These are phyloP conservation scores for Caradrina kadenii DNA, from an alignment of 2,888 invertebrate species.

Conservation along the genomic window DNA sequence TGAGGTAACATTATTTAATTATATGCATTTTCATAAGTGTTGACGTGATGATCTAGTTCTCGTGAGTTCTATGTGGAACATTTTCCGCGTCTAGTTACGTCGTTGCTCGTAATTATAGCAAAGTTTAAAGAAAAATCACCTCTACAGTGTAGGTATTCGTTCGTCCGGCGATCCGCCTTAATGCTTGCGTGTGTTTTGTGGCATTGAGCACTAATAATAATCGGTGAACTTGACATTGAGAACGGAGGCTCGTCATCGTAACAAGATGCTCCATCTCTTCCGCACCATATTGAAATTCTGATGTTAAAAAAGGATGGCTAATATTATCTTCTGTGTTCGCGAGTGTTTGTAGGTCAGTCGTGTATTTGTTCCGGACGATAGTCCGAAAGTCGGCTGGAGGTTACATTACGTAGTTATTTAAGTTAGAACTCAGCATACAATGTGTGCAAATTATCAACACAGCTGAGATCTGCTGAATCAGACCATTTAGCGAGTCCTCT, in stretches of 20 bases:
- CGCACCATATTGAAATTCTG: slow-evolving; percentile 69
- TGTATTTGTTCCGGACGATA: slow-evolving; percentile 89
- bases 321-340: slow-evolving; percentile 83
- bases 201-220: slow-evolving; percentile 90
- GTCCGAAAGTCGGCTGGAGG: slow-evolving; percentile 90
- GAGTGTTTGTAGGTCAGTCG: slow-evolving; percentile 90
- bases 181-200: slow-evolving; percentile 87
- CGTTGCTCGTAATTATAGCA: slow-evolving; percentile 57
- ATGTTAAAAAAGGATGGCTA: slow-evolving; percentile 81
- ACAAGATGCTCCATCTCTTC: slow-evolving; percentile 83
- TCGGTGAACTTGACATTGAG: slow-evolving; percentile 91
- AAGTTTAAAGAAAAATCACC: slow-evolving; percentile 61
- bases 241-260: slow-evolving; percentile 89
- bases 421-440: slow-evolving; percentile 75
- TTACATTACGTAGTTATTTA: slow-evolving; percentile 85
- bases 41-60: slow-evolving; percentile 28
- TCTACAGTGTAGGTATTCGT: slow-evolving; percentile 68
- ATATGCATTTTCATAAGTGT: slow-evolving; percentile 19
- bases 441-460: slow-evolving; percentile 69
- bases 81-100: slow-evolving; percentile 50
- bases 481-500: slow-evolving; percentile 63
- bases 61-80: slow-evolving; percentile 25
- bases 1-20: slow-evolving; percentile 4
- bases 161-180: slow-evolving; percentile 77
- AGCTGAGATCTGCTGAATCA: slow-evolving; percentile 62